phyloP scores from a whole-genome alignment of 1,140 invertebrate genomes.

The Popillia japonica region DNA sequence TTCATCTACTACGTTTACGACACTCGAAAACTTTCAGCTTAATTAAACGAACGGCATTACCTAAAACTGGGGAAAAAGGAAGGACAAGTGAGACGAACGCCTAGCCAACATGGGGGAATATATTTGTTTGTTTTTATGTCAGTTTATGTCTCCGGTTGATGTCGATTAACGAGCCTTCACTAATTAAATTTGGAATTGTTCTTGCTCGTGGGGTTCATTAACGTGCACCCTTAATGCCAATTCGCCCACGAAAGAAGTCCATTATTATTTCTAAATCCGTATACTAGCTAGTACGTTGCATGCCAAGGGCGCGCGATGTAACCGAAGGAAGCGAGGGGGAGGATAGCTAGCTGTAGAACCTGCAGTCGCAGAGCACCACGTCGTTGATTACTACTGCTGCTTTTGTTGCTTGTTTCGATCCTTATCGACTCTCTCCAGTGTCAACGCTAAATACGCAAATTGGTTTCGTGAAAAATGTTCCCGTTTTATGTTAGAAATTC shows the following conservation, averaged over 20 bases:
- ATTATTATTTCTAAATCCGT: conserved; percentile 30
- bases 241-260: conserved; percentile 14
- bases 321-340: background rate
- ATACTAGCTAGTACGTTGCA: background rate
- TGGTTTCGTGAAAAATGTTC: conserved; percentile 14
- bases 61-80: background rate
- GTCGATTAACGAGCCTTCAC: conserved; percentile 31
- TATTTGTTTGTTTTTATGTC: conserved; percentile 21
- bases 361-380: background rate
- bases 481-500: background rate
- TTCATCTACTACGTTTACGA: background rate
- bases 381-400: background rate
- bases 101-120: background rate
- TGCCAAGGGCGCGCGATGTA: background rate
- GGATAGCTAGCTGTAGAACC: background rate
- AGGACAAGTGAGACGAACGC: background rate
- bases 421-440: conserved; percentile 12
- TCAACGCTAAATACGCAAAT: conserved; percentile 18
- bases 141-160: background rate
- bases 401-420: conserved; percentile 12
- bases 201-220: conserved; percentile 20
- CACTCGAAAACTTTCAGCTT: conserved; percentile 15
- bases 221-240: conserved; percentile 19
- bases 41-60: conserved; percentile 5
- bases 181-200: conserved; percentile 33